Evolutionary conservation across 2,888 invertebrate species (phyloP).

Genomic region (Phyllotreta cruciferae): DNA sequence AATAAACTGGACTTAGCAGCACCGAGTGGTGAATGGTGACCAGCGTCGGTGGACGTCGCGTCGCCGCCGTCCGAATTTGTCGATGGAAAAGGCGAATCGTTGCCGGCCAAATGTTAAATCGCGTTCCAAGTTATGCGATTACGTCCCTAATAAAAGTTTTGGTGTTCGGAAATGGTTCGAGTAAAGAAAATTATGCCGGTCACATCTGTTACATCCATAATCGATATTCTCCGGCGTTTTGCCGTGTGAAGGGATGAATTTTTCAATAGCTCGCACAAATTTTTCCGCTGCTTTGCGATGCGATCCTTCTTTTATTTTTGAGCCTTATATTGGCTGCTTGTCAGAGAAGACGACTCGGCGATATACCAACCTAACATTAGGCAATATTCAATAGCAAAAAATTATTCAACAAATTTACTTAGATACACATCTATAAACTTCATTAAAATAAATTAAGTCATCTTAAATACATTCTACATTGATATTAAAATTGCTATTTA

Average conservation of each 20-base stretch:
- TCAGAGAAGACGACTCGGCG: neutral
- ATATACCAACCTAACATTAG: too few relatives aligned
- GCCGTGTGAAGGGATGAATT: constrained; percentile 47
- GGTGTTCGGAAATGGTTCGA: constrained; percentile 48
- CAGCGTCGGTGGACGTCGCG: constrained; percentile 11
- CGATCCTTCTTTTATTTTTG: constrained; percentile 32
- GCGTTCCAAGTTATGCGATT: constrained; percentile 54
- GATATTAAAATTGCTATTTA: too few relatives aligned
- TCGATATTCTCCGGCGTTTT: constrained; percentile 45
- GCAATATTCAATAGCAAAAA: neutral
- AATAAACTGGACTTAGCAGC: constrained; percentile 4
- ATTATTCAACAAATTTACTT: constrained; percentile 7
- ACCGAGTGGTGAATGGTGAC: constrained; percentile 12
- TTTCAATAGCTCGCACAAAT: constrained; percentile 46
- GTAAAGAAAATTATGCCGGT: constrained; percentile 50
- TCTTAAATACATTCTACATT: too few relatives aligned
- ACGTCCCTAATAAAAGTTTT: constrained; percentile 52
- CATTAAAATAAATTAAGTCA: too few relatives aligned
- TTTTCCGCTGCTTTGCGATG: constrained; percentile 30
- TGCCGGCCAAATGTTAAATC: constrained; percentile 52
- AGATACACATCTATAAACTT: neutral
- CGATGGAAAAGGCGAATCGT: constrained; percentile 25
- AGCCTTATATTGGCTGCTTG: constrained; percentile 22
- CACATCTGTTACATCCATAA: constrained; percentile 55
- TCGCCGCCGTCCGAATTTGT: constrained; percentile 5